Percentiles rank a stretch among this genome's conserved stretches.
Evolutionary conservation across 1,140 invertebrate genomes (phyloP).

Genomic region (Cotesia chilonis): DNA sequence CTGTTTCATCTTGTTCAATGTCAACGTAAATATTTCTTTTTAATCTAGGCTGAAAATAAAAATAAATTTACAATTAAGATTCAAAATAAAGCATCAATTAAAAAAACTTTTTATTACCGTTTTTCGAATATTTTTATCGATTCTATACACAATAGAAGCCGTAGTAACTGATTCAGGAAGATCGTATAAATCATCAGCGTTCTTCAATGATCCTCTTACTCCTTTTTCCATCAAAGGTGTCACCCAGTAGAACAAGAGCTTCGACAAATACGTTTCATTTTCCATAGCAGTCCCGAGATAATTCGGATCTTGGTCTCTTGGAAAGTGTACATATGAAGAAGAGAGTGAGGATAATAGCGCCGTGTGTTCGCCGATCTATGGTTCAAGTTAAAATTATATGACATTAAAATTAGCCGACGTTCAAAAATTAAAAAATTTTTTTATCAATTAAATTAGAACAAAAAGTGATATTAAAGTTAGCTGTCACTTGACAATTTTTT

Average conservation of each 20-base stretch:
- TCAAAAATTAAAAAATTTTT: too few relatives aligned
- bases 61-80: not conserved
- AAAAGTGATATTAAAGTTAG: too few relatives aligned
- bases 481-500: too few relatives aligned
- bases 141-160: slow-evolving; percentile 67
- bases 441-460: too few relatives aligned
- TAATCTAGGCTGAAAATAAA: slow-evolving; percentile 35
- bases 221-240: slow-evolving; percentile 87
- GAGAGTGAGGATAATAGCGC: slow-evolving; percentile 55
- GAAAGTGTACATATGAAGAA: slow-evolving; percentile 69
- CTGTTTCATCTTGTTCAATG: slow-evolving; percentile 37
- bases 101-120: slow-evolving; percentile 53
- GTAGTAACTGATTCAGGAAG: slow-evolving; percentile 78
- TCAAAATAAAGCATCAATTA: slow-evolving; percentile 38
- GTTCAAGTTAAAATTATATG: slow-evolving; percentile 42
- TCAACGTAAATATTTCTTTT: slow-evolving; percentile 32
- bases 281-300: slow-evolving; percentile 85
- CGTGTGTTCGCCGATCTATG: slow-evolving; percentile 62
- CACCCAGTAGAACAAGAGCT: slow-evolving; percentile 88
- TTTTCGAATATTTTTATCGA: slow-evolving; percentile 63
- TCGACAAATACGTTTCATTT: slow-evolving; percentile 74
- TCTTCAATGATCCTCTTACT: slow-evolving; percentile 74
- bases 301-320: slow-evolving; percentile 73
- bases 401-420: not conserved
- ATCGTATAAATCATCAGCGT: slow-evolving; percentile 85